A percentile compares a stretch with the other conserved stretches of the same genome.
phyloP scores from a whole-genome alignment of 2,797 vertebrate genomes.

The Mareca penelope region DNA sequence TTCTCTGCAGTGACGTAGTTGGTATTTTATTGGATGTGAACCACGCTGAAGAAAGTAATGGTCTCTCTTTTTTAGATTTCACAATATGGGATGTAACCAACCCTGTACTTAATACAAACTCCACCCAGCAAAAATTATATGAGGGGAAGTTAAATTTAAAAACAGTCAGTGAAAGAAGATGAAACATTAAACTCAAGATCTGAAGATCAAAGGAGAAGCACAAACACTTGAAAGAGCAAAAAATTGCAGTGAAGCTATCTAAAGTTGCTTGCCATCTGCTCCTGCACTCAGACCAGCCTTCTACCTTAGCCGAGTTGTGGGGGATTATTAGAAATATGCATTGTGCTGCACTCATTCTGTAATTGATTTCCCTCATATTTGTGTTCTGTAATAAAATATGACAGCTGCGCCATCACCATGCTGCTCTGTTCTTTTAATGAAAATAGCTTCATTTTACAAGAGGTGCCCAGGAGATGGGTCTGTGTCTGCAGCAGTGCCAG shows the following conservation, averaged over 20 bases:
- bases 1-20: neutral
- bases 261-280: constrained; percentile 66
- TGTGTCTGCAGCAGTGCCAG: neutral
- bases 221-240: constrained; percentile 54
- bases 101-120: neutral
- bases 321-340: constrained; percentile 60
- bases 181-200: constrained; percentile 23
- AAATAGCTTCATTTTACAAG: constrained; percentile 64
- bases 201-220: constrained; percentile 56
- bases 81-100: neutral
- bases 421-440: constrained; percentile 57
- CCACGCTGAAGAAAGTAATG: neutral
- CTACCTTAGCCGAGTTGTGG: constrained; percentile 19
- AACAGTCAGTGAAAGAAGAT: constrained; percentile 35
- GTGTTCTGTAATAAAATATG: constrained; percentile 65
- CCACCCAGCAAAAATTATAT: constrained; percentile 19
- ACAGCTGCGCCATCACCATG: constrained; percentile 57
- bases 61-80: neutral
- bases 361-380: constrained; percentile 67
- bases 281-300: constrained; percentile 43
- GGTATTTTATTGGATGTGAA: neutral
- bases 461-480: constrained; percentile 41
- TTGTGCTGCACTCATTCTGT: neutral
- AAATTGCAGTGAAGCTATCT: constrained; percentile 55
- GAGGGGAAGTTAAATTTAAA: constrained; percentile 21